Evolutionary conservation across 64 coral and sea anemone genomes (phyloP).

Genomic region (Trachythela sp.): DNA sequence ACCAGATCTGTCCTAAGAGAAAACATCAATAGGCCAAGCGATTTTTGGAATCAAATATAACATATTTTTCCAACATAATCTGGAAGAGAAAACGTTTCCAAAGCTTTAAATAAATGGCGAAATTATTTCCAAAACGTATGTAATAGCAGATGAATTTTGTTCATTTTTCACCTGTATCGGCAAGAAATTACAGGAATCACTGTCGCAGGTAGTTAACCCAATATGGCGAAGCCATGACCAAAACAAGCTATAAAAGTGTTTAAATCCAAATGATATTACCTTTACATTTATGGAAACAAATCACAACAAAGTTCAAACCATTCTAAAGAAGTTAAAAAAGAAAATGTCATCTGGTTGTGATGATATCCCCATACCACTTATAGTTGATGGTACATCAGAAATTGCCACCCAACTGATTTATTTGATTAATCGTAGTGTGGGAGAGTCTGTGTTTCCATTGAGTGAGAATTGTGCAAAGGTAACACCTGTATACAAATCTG

Average conservation of each 20-base stretch:
- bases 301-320: not conserved
- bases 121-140: not conserved
- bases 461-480: no score
- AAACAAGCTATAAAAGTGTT: not conserved
- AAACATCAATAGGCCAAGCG: conserved; percentile 18
- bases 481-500: no score
- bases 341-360: no score
- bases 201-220: not conserved
- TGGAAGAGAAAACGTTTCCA: not conserved
- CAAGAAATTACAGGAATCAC: conserved; percentile 11
- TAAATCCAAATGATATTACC: conserved; percentile 1
- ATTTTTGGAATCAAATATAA: conserved; percentile 1
- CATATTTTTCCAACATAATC: not conserved
- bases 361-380: no score
- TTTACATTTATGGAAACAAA: conserved; percentile 31
- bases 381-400: no score
- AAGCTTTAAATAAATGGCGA: conserved; percentile 11
- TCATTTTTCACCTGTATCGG: conserved; percentile 2
- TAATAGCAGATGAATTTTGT: conserved; percentile 16
- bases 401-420: no score
- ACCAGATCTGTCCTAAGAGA: conserved; percentile 6
- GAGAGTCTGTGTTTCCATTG: no score
- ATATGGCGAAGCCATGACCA: not conserved
- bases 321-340: no score
- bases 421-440: no score